A percentile compares a stretch with the other conserved stretches of the same genome.
Conservation (phyloP, 2,888 invertebrate genomes). For the Drosophila monieri region DNA sequence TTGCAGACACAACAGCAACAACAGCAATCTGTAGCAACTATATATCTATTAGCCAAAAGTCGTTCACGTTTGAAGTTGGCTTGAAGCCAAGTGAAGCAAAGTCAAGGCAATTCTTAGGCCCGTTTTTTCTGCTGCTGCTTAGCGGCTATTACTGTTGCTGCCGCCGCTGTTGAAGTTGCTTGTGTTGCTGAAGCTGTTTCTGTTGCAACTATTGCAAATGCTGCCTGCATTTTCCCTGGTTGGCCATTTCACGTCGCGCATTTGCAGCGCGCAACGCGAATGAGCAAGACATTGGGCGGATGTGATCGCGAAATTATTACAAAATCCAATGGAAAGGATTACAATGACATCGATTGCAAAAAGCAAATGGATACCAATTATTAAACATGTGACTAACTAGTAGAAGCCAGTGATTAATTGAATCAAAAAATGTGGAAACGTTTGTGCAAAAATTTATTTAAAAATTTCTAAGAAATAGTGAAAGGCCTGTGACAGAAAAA, state of each 20-base stretch:
- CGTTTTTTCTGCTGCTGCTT: slow-evolving; percentile 38
- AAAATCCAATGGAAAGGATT: slow-evolving; percentile 24
- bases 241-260: slow-evolving; percentile 47
- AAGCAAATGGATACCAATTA: slow-evolving; percentile 33
- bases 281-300: slow-evolving; percentile 60
- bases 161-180: background rate
- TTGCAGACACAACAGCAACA: slow-evolving; percentile 19
- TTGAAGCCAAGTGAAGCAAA: slow-evolving; percentile 47
- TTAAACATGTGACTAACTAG: slow-evolving; percentile 14
- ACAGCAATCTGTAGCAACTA: slow-evolving; percentile 2
- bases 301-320: slow-evolving; percentile 15
- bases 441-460: slow-evolving; percentile 21
- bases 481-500: slow-evolving; percentile 9
- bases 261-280: slow-evolving; percentile 55
- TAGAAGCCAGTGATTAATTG: slow-evolving; percentile 7
- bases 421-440: slow-evolving; percentile 12
- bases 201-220: slow-evolving; percentile 38
- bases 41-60: slow-evolving; percentile 24
- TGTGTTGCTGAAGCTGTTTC: slow-evolving; percentile 7
- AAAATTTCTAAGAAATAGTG: slow-evolving; percentile 12
- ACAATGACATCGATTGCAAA: slow-evolving; percentile 24
- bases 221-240: slow-evolving; percentile 39
- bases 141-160: slow-evolving; percentile 23
- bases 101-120: slow-evolving; percentile 65
- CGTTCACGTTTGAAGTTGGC: slow-evolving; percentile 35